Base-by-base conservation (phyloP, 2,888 invertebrate species). In the Lepeophtheirus nordmannii region DNA sequence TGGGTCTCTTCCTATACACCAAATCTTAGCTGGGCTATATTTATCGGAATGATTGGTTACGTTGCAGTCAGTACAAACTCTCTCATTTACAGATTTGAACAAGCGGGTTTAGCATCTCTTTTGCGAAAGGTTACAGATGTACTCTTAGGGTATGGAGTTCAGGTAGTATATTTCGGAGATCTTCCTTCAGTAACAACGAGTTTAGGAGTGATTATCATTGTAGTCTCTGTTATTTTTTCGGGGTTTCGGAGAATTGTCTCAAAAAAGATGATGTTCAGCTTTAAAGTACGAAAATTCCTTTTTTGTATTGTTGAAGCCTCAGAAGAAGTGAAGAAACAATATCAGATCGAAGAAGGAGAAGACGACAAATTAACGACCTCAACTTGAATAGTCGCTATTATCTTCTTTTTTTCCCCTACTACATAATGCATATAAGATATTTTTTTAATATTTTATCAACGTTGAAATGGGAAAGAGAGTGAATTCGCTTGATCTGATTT, bases 61-160 rank as follows among this genome's bases (percentile, higher is more conserved):
- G 14, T 46, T 22, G 14, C 74, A 3, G 76, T 77, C 67, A 76
- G 73, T 74, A 79, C 76, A 69, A 82, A 83, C n/a, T 67, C 66
- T 72, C 77, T 87, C 38, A 85, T 85, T 37, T 60, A 37, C 9
- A 20, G 38, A 38, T 60, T 60, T 60, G 60, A 60, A 37, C 22
- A 60, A 17, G 60, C 60, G 17, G 60, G 60, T 17, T 10, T 22
- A 22, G 7, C 38, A 23, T 60, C 60, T 37, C 60, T 60, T 23
- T 17, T 38, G 11, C 30, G 60, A 38, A 60, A 60, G 23, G 22
- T 30, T 17, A 38, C 30, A 11, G 60, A 60, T 37, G 38, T 60
- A 23, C 37, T 60, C 38, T 38, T 60, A 17, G 60, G 37, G 1
- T 60, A 37, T 60, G 37, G 30, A 23, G 30, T 60, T 11, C 60